Base-by-base conservation (phyloP, 2,888 invertebrate genomes). In the Nymphalis urticae region DNA sequence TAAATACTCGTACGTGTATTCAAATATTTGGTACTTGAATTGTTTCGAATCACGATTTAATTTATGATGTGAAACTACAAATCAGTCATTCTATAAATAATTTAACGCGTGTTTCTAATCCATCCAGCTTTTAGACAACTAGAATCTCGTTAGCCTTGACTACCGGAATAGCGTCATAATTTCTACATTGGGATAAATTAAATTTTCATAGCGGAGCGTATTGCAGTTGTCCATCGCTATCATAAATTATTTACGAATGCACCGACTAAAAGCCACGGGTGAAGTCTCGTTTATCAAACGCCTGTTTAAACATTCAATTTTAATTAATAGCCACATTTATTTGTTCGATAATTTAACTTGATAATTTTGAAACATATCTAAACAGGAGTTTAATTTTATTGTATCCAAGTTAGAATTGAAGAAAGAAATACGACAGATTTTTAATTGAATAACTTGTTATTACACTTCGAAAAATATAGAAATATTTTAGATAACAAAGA, bases 241-340 rank as follows among this genome's bases (percentile, higher is more conserved):
- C 56, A 59, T 53, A 47, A 51, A 63, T 71, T 65, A 72, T 67
- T 70, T 66, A 72, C 58, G 63, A 59, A 63, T 68, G 64, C 17
- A 21, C n/a, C 60, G 48, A 58, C 64, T 56, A 64, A 71, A 69
- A 69, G 73, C 73, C 64, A 62, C 61, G 17, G 62, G 36, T 36
- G 64, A 36, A 73, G 50, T 64, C 50, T 47, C 67, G 70, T 72
- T 70, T 64, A 72, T 72, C 68, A 66, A 61, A 63, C 64, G 61
- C 63, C 70, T 60, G 63, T 65, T 68, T 68, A 68, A 63, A 62
- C n/a, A 7, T 51, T 19, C 36, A 36, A 48, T 63, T 65, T 19
- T 70, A 70, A 70, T 63, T 48, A 59, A 63, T 48, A 48, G 17
- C 42, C 27, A 42, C 47, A 50, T 48, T 9, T 59, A 36, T 48